Conservation (phyloP, 2,113 vertebrate genomes). For the Cercocebus atys region DNA sequence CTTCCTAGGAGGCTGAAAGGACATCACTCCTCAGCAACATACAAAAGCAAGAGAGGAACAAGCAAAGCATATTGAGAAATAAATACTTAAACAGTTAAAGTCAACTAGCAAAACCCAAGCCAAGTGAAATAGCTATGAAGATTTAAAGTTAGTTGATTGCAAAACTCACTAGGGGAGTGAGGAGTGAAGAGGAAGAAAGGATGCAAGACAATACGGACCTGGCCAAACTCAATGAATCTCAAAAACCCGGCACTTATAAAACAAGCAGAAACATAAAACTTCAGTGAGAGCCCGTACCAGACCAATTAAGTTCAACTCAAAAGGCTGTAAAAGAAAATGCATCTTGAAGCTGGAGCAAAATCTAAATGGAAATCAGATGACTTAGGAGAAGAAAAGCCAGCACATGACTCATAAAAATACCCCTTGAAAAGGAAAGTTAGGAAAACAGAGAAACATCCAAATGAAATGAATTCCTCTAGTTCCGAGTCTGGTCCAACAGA, state of each 20-base stretch:
- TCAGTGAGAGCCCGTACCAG: background rate
- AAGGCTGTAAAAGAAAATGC: background rate
- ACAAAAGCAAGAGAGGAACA: background rate
- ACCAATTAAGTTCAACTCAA: background rate
- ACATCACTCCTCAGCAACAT: background rate
- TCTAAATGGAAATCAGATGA: conserved; percentile 68
- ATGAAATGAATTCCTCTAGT: background rate
- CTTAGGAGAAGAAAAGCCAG: conserved; percentile 43
- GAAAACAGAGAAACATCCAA: conserved; percentile 44
- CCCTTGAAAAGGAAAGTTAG: conserved; percentile 56
- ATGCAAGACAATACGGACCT: background rate
- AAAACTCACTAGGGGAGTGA: background rate
- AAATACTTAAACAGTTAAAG: background rate
- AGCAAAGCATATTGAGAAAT: background rate
- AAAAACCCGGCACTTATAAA: background rate
- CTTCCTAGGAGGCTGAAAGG: background rate
- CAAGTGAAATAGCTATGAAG: background rate
- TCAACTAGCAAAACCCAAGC: background rate
- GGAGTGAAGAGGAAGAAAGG: background rate
- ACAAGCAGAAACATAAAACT: conserved; percentile 29
- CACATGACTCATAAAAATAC: conserved; percentile 34
- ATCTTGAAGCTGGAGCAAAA: conserved; percentile 40
- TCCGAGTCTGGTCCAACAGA: background rate
- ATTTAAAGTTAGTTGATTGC: background rate
- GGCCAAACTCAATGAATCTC: background rate